Conservation (phyloP, 92 coral and sea anemone species). For the Isaurus tuberculatus region DNA sequence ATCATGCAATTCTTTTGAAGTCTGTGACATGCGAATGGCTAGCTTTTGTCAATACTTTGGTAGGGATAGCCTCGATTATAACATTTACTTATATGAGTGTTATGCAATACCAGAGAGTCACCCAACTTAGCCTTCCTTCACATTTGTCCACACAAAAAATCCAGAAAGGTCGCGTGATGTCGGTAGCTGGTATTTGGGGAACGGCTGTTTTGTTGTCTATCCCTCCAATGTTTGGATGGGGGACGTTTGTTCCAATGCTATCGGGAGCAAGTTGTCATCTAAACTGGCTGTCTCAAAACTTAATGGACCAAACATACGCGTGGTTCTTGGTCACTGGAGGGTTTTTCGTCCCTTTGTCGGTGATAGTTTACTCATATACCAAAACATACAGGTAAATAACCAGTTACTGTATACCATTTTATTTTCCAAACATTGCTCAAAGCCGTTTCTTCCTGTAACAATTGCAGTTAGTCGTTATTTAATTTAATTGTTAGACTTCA, state of each 20-base stretch:
- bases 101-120: conserved; percentile 34
- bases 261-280: conserved; percentile 58
- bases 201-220: not conserved
- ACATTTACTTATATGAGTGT: conserved; percentile 52
- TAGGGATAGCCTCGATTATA: conserved; percentile 56
- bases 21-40: conserved; percentile 49
- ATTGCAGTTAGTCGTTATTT: too few relatives aligned
- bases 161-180: not conserved
- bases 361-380: conserved; percentile 42
- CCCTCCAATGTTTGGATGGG: conserved; percentile 72
- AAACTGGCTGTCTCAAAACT: conserved; percentile 57
- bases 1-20: not conserved
- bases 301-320: conserved; percentile 40
- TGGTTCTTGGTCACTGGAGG: conserved; percentile 52
- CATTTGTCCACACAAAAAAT: not conserved
- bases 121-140: not conserved
- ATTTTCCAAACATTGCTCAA: not conserved
- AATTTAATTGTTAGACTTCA: too few relatives aligned
- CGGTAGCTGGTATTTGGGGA: not conserved
- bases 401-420: not conserved
- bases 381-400: conserved; percentile 51
- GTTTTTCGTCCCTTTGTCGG: conserved; percentile 46
- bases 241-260: conserved; percentile 44
- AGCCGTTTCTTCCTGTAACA: too few relatives aligned
- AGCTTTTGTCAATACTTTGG: conserved; percentile 50